Evolutionary conservation across 37 sponge, comb jelly and placozoan species (phyloP), one percentile per base, ranked within the genome.

Genomic region (Haliclona indistincta): DNA sequence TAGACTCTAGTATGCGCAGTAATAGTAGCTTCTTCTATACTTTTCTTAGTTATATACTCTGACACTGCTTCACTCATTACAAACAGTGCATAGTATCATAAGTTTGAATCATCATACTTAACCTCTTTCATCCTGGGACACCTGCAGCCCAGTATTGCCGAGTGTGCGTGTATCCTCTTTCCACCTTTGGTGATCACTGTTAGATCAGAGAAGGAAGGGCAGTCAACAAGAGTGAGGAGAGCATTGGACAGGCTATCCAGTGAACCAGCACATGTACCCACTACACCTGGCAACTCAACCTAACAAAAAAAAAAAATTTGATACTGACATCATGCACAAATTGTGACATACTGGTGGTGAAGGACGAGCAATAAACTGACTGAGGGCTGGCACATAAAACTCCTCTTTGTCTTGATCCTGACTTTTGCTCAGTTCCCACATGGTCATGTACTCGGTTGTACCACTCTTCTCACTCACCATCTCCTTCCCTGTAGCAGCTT

Each of bases 311-410:
- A 58, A 58, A 17, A 6, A 5, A 58, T 32, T 30, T 58, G 8
- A 7, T 13, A 58, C 61, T 4, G 7, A 58, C 61, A 58, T 6
- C 61, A 58, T 56, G 58, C 58, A 56, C 58, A 7, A 25, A 56
- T 29, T 2, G 11, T 15, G 47, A 70, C 20, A 8, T 70, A 36
- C 13, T 37, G 15, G 5, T 52, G 65, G 74, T 74, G 71, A 65
- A 40, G 23, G 30, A 38, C 71, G 87, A 63, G 74, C 26, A 54
- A 86, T 67, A 3, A 66, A 38, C 6, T 54, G 20, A 1, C 26
- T 22, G 4, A 87, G 71, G 36, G 77, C 64, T 33, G 82, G 66
- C 4, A 87, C 88, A 63, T 81, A 81, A 38, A 87, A 87, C 35
- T 29, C 10, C 0, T 41, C 35, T 4, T 11, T 3, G 4, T 49